A percentile compares a stretch with the other conserved stretches of the same genome.
These are phyloP conservation scores for Acinonyx jubatus DNA, from an alignment of 2,113 vertebrate species.

Conservation along the genomic window DNA sequence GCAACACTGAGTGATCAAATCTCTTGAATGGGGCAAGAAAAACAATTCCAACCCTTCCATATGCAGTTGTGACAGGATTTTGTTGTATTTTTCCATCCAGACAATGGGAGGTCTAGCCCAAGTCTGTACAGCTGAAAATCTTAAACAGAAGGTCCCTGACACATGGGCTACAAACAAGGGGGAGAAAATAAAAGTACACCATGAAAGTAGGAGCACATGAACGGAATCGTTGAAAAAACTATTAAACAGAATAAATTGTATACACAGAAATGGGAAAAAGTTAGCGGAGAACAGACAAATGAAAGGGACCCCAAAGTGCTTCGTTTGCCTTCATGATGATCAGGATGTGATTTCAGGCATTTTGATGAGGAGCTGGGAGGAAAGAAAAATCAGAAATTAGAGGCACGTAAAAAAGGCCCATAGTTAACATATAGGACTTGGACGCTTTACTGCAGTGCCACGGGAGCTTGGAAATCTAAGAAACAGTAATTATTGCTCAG, in stretches of 20 bases:
- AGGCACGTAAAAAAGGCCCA: not conserved
- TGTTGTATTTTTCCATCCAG: not conserved
- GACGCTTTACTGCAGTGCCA: not conserved
- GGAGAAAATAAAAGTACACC: not conserved
- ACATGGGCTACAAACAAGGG: not conserved
- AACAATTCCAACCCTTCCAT: not conserved
- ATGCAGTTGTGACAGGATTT: not conserved
- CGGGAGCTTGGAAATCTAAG: not conserved
- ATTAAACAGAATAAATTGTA: not conserved
- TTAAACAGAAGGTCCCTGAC: not conserved
- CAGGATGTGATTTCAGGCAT: not conserved
- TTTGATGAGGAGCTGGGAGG: not conserved
- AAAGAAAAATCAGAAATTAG: constrained; percentile 14
- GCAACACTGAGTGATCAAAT: not conserved
- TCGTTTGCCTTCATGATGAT: not conserved
- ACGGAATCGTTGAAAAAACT: not conserved
- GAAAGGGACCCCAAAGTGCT: not conserved
- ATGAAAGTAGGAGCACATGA: not conserved
- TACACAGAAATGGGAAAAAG: not conserved
- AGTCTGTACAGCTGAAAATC: not conserved
- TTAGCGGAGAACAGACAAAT: not conserved
- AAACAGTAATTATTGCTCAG: not conserved
- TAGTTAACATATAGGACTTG: not conserved
- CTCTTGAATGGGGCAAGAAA: not conserved
- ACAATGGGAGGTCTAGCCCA: not conserved